Evolutionary conservation across 92 coral and sea anemone species (phyloP).

Genomic region (Porites evermanni): DNA sequence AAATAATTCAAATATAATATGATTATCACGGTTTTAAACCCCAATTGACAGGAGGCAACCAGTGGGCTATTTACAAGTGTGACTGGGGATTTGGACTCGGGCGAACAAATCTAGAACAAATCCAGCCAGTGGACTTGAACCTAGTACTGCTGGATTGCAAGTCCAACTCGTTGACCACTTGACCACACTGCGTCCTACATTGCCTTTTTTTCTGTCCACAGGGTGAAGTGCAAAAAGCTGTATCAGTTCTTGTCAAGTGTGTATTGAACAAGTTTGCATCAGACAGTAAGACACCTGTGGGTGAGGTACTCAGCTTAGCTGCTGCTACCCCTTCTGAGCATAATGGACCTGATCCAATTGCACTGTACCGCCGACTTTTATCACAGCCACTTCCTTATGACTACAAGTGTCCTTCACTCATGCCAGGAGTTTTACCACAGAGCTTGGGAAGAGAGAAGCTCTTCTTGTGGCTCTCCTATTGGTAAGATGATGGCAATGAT

Average conservation of each 20-base stretch:
- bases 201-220: neutral
- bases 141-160: no score
- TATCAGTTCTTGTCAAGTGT: slow-evolving; percentile 55
- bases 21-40: no score
- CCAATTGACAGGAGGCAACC: no score
- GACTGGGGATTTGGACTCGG: no score
- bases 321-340: slow-evolving; percentile 28
- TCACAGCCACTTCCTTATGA: slow-evolving; percentile 87
- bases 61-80: no score
- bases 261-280: slow-evolving; percentile 66
- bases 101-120: no score
- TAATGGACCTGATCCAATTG: slow-evolving; percentile 62
- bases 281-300: slow-evolving; percentile 14
- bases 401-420: slow-evolving; percentile 64
- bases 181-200: no score
- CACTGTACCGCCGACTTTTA: slow-evolving; percentile 80
- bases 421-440: slow-evolving; percentile 54
- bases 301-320: slow-evolving; percentile 20
- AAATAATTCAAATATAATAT: no score
- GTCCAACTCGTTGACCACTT: no score
- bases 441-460: slow-evolving; percentile 69
- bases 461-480: slow-evolving; percentile 92
- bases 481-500: slow-evolving; percentile 60
- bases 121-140: no score
- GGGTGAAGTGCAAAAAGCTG: slow-evolving; percentile 58